phyloP scores from a whole-genome alignment of 2,888 invertebrate species.

The Trichopoda pennipes region DNA sequence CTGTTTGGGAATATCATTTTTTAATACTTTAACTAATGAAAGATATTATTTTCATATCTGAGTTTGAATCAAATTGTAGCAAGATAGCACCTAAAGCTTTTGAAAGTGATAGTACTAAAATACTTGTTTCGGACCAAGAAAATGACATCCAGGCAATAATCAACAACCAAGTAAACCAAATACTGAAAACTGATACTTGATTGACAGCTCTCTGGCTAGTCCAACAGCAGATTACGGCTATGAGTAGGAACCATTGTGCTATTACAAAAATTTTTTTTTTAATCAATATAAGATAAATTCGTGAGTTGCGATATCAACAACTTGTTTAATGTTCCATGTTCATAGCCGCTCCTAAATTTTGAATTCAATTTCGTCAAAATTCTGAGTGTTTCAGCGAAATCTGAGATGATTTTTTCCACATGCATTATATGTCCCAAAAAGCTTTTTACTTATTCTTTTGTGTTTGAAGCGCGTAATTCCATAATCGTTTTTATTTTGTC shows the following conservation, averaged over 20 bases:
- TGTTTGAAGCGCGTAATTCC: slow-evolving; percentile 70
- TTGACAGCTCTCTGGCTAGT: no score
- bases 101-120: no score
- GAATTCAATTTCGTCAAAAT: slow-evolving; percentile 72
- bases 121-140: no score
- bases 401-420: slow-evolving; percentile 67
- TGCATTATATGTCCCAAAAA: slow-evolving; percentile 75
- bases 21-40: slow-evolving; percentile 59
- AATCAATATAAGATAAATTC: slow-evolving; percentile 74
- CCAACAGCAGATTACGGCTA: no score
- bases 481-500: slow-evolving; percentile 69
- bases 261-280: slow-evolving; percentile 72
- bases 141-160: no score
- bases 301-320: slow-evolving; percentile 46
- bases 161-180: no score
- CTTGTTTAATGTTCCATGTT: slow-evolving; percentile 72
- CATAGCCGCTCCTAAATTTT: slow-evolving; percentile 71
- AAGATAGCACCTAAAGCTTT: slow-evolving; percentile 71
- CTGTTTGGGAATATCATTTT: slow-evolving; percentile 64
- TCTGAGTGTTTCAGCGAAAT: slow-evolving; percentile 57
- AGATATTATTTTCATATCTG: slow-evolving; percentile 42
- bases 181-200: no score
- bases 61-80: slow-evolving; percentile 7
- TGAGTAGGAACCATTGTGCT: no score
- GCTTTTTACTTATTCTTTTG: slow-evolving; percentile 73